Base-by-base conservation (phyloP, 2,797 vertebrate genomes). In the Astyanax mexicanus region DNA sequence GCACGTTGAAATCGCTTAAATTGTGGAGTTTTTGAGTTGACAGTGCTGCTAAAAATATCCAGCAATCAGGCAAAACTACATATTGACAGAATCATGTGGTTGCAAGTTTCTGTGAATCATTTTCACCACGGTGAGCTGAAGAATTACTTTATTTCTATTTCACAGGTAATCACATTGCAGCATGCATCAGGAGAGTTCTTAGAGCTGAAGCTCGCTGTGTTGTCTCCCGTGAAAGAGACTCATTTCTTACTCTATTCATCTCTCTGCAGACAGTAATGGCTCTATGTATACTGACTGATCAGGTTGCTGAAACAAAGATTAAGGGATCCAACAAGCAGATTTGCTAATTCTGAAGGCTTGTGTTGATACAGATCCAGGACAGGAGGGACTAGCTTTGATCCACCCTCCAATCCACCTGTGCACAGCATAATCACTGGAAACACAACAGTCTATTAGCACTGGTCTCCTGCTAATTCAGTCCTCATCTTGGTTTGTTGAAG, bases 241-340 rank as follows among this genome's bases (percentile, higher is more conserved):
- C 54, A 52, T 44, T 45, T 35, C 19, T 2, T 68, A 47, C 17
- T 44, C 76, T 52, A 32, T 60, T 68, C 21, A 61, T 73, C 15
- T 68, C 37, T 73, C 6, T 44, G 25, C 13, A 51, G 35, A 21
- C 49, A 69, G 44, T 45, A 54, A 52, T 69, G 37, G 25, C 25
- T 37, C 27, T n/a, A 27, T n/a, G 17, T 78, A 37, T 12, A 23
- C 40, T 40, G 52, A 47, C 15, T 61, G 54, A 72, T 75, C 57
- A 37, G 49, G 64, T 64, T 75, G 52, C 67, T 57, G 62, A 75
- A 57, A 72, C 54, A 62, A 40, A 78, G 42, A n/a, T 29, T 37
- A 2, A 69, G 29, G 44, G 44, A 65, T 44, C 67, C 32, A 21
- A 58, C 35, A 1, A 27, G 35, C 32, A 29, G 69, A 58, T 74